phyloP scores from a whole-genome alignment of 37 sponge, comb jelly and placozoan species.

The Aphrocallistes beatrix region DNA sequence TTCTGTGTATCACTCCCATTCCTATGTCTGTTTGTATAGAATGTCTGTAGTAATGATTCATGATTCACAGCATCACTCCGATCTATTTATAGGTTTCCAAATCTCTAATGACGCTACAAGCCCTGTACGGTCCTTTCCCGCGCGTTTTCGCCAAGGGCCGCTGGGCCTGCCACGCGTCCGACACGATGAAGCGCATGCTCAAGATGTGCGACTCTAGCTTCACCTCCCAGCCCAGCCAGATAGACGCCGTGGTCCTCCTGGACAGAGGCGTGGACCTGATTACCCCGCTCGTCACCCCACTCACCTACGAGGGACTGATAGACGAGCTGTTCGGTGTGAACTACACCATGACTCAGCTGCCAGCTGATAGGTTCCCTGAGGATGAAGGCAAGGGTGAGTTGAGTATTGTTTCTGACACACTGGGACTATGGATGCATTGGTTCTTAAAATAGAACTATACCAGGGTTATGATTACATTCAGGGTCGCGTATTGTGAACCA shows the following conservation, averaged over 20 bases:
- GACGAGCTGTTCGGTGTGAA: constrained; percentile 84
- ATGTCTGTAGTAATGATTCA: not conserved
- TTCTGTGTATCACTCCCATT: not conserved
- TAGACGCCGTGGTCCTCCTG: constrained; percentile 67
- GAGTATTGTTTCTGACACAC: not conserved
- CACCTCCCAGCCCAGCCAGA: constrained; percentile 41
- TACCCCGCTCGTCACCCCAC: constrained; percentile 80
- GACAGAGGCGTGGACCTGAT: constrained; percentile 89
- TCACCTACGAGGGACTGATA: constrained; percentile 94
- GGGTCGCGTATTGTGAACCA: too few relatives aligned
- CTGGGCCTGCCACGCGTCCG: constrained; percentile 52
- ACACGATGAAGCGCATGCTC: constrained; percentile 60
- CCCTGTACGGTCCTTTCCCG: constrained; percentile 83
- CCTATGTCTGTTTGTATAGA: not conserved
- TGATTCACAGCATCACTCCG: constrained; percentile 8
- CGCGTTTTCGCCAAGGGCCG: constrained; percentile 66
- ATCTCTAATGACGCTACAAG: constrained; percentile 66
- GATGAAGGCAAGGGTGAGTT: not conserved
- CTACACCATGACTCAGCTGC: constrained; percentile 29
- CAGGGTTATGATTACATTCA: too few relatives aligned
- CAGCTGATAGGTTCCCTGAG: constrained; percentile 13
- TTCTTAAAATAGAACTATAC: too few relatives aligned
- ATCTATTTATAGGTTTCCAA: constrained; percentile 53
- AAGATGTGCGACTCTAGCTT: not conserved
- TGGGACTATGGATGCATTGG: too few relatives aligned